Percentiles rank a stretch among this genome's conserved stretches.
Evolutionary conservation across 2,113 vertebrate species (phyloP).

Genomic region (Parotia lawesii): DNA sequence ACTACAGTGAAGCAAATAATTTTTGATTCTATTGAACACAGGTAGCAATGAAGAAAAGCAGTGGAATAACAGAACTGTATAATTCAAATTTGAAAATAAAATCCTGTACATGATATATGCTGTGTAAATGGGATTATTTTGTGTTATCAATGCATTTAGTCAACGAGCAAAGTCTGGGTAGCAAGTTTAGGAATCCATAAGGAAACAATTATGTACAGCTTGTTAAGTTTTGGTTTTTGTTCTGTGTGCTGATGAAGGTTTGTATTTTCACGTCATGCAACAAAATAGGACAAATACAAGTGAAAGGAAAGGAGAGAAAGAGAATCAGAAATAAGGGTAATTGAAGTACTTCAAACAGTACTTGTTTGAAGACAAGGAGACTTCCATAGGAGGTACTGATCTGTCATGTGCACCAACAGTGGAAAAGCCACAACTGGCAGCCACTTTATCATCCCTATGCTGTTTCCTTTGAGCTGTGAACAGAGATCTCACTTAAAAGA

Average conservation of each 20-base stretch:
- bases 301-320: background rate
- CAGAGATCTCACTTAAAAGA: background rate
- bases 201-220: background rate
- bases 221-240: background rate
- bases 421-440: background rate
- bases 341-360: background rate
- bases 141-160: background rate
- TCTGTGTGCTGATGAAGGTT: background rate
- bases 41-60: background rate
- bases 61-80: background rate
- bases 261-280: background rate
- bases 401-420: background rate
- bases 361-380: background rate
- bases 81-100: background rate
- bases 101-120: background rate
- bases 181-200: background rate
- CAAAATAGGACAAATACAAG: background rate
- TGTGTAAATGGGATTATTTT: background rate
- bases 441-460: background rate
- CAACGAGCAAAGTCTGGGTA: background rate
- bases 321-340: background rate
- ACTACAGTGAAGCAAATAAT: background rate
- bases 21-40: background rate
- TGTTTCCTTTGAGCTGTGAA: background rate
- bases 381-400: background rate